Evolutionary conservation across 2,888 invertebrate species (phyloP).

Genomic region (Furcula furcula): DNA sequence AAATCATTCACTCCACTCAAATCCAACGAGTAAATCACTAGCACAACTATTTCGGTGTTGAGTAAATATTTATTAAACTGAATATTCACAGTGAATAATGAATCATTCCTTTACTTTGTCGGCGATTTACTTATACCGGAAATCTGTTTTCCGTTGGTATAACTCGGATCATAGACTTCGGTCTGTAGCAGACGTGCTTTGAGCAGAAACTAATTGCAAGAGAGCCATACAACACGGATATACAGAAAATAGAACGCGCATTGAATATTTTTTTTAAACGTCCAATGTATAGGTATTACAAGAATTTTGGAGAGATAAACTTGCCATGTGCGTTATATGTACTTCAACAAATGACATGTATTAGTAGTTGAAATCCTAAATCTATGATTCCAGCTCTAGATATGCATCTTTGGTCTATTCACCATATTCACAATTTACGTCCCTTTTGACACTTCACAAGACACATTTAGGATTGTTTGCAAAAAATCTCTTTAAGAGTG

Average conservation of each 20-base stretch:
- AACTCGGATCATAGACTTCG: constrained; percentile 68
- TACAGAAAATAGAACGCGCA: constrained; percentile 27
- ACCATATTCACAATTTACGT: too few relatives aligned
- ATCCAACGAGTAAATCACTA: background rate
- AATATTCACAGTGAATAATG: constrained; percentile 23
- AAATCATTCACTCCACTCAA: background rate
- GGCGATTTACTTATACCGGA: constrained; percentile 48
- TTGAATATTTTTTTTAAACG: background rate
- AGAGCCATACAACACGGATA: constrained; percentile 57
- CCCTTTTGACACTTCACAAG: too few relatives aligned
- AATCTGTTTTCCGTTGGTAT: constrained; percentile 64
- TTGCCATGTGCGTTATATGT: too few relatives aligned
- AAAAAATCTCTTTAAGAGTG: too few relatives aligned
- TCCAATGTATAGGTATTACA: too few relatives aligned
- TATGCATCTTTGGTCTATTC: too few relatives aligned
- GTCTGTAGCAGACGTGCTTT: constrained; percentile 75
- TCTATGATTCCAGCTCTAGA: too few relatives aligned
- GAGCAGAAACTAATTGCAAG: constrained; percentile 79
- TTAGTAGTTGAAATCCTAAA: too few relatives aligned
- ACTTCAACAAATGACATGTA: too few relatives aligned
- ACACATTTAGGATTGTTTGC: too few relatives aligned
- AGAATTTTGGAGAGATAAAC: too few relatives aligned
- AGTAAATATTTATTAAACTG: constrained; percentile 23
- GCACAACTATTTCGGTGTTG: constrained; percentile 7
- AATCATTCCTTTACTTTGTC: constrained; percentile 47